Base-by-base conservation (phyloP, 1,140 invertebrate species). In the Lutraria rhynchaena region DNA sequence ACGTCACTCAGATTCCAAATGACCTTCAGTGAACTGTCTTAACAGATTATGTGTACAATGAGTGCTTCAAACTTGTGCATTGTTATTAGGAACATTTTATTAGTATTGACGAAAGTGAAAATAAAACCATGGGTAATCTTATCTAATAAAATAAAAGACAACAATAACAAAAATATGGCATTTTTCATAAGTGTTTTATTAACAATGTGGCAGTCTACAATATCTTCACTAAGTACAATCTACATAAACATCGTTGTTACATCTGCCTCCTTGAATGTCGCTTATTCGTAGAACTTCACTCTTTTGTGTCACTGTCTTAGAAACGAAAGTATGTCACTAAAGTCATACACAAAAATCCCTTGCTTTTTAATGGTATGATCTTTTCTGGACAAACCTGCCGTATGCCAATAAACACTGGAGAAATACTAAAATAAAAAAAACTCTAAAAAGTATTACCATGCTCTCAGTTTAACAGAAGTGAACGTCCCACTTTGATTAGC, bases 181-280 rank as follows among this genome's bases (percentile, higher is more conserved):
- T 51, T 57, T 55, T 77, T 60, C 58, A 49, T 37, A 24, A 77
- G 60, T 77, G 75, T 77, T 77, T 77, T 77, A 77, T 63, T 77
- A 57, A 65, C 60, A 67, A 46, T 67, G 65, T 77, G 75, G 75
- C 61, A 77, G 75, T 63, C 44, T 76, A 44, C 27, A 35, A 35
- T 27, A 3, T 35, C 19, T 19, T 33, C 4, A 27, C 33, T 61
- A 7, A 35, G n/a, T 11, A 44, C 44, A 44, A 37, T 22, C n/a
- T 3, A 63, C 7, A 63, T 4, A 41, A 35, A 63, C 35, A 37
- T 17, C 60, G 37, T 63, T 22, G 22, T 57, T 24, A 63, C 17
- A 35, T 41, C 37, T 41, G 37, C 37, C 37, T n/a, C 33, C 9
- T 19, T 17, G 37, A 57, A 27, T 57, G 3, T 60, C 4, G 17